Conservation (phyloP, 2,888 invertebrate genomes). For the Drosophila longiperda region DNA sequence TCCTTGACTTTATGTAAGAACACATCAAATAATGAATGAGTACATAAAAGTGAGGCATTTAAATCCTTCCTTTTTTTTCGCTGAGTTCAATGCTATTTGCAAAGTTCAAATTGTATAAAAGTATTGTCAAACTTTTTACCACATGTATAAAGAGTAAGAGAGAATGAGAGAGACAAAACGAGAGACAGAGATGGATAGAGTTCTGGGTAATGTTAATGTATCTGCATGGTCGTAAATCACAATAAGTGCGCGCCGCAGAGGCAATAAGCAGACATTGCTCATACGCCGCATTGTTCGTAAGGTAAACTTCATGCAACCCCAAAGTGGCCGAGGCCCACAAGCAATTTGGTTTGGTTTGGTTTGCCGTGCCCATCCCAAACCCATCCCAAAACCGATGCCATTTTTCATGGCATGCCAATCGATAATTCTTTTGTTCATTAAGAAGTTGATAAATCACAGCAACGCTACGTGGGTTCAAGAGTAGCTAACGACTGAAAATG, state of each 20-base stretch:
- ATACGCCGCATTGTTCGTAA: constrained; percentile 66
- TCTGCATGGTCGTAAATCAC: constrained; percentile 66
- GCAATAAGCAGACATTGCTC: constrained; percentile 57
- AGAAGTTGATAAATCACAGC: constrained; percentile 75
- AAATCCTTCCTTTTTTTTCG: constrained; percentile 21
- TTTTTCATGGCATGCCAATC: constrained; percentile 73
- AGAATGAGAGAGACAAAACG: neutral
- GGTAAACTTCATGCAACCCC: constrained; percentile 31
- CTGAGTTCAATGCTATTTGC: constrained; percentile 35
- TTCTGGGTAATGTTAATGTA: constrained; percentile 57
- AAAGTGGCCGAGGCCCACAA: neutral
- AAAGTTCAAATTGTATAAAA: constrained; percentile 52
- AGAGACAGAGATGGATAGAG: neutral
- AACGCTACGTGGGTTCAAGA: constrained; percentile 3
- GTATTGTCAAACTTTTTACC: constrained; percentile 62
- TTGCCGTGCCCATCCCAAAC: neutral
- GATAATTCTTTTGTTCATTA: constrained; percentile 81
- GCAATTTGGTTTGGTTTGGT: no score
- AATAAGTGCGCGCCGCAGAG: constrained; percentile 58
- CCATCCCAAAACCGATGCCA: constrained; percentile 39
- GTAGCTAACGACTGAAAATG: constrained; percentile 43
- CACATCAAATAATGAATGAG: neutral
- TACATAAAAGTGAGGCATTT: neutral
- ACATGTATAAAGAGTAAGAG: constrained; percentile 22
- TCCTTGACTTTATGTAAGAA: neutral